Base-by-base conservation (phyloP, 2,888 invertebrate genomes). In the Acanthoscelides obtectus region DNA sequence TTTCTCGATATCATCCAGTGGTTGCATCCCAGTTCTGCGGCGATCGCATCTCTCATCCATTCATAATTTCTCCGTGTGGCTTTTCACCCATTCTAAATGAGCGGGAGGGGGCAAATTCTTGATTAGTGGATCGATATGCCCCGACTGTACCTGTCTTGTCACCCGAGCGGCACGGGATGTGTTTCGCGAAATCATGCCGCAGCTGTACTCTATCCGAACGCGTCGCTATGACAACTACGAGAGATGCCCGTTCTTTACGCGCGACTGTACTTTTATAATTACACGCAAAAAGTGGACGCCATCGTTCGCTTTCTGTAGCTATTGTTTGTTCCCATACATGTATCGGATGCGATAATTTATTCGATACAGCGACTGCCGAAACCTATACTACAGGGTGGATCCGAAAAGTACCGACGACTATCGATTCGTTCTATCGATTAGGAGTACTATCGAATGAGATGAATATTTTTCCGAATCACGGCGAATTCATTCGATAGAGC, bases 191-290 rank as follows among this genome's bases (percentile, higher is more conserved):
- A 83, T 84, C 83, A 79, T 84, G 81, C 75, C 80, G 80, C 80
- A 79, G 81, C 84, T 82, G 83, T 83, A 83, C 83, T 78, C 79
- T 82, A 83, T 83, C 83, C 81, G 81, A 82, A 80, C 81, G 82
- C 83, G 84, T 84, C 83, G 83, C 83, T 82, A 84, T 84, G 83
- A 83, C 83, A 83, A 84, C 84, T 82, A 81, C 78, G 81, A 81
- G 82, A 83, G 82, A 83, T 81, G 82, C 82, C 80, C 80, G 81
- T 82, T 77, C 82, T 84, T 85, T 84, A 80, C 78, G 72, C 77
- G 80, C 76, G 84, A 84, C 84, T 84, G 84, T 84, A 85, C 84
- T 84, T 84, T 84, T 84, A 83, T 84, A 85, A 85, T 85, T 85
- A 84, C 81, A 83, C 82, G 83, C 83, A 83, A 84, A 84, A 84